Evolutionary conservation across 2,888 invertebrate genomes (phyloP).

Genomic region (Steinernema carpocapsae): DNA sequence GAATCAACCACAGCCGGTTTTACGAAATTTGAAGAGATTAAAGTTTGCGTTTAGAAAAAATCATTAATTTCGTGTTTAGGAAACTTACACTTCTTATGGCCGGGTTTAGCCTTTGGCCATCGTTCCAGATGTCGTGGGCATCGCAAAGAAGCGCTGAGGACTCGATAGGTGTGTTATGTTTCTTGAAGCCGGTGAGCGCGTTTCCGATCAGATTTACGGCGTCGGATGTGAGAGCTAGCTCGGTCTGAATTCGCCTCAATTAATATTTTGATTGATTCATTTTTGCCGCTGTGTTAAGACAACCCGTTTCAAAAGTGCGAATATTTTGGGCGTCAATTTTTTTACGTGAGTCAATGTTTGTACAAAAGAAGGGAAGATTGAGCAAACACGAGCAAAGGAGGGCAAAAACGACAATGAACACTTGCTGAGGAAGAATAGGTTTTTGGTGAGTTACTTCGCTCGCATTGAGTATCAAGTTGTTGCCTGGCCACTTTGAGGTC

Average conservation of each 20-base stretch:
- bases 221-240: constrained; percentile 63
- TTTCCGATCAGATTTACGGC: constrained; percentile 59
- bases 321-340: no score
- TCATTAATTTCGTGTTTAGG: not conserved
- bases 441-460: no score
- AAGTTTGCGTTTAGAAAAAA: not conserved
- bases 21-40: not conserved
- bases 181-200: constrained; percentile 45
- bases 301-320: no score
- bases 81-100: constrained; percentile 56
- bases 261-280: not conserved
- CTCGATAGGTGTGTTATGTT: constrained; percentile 33
- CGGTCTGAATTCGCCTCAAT: constrained; percentile 46
- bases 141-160: constrained; percentile 59
- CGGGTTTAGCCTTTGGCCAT: constrained; percentile 58
- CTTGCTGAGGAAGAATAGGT: no score
- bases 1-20: no score
- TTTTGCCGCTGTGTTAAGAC: not conserved
- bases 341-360: not conserved
- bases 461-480: no score
- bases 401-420: no score
- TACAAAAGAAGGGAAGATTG: not conserved
- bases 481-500: no score
- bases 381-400: not conserved
- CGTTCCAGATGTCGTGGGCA: constrained; percentile 61